phyloP scores from a whole-genome alignment of 2,113 vertebrate species.

The Cardinalis cardinalis region DNA sequence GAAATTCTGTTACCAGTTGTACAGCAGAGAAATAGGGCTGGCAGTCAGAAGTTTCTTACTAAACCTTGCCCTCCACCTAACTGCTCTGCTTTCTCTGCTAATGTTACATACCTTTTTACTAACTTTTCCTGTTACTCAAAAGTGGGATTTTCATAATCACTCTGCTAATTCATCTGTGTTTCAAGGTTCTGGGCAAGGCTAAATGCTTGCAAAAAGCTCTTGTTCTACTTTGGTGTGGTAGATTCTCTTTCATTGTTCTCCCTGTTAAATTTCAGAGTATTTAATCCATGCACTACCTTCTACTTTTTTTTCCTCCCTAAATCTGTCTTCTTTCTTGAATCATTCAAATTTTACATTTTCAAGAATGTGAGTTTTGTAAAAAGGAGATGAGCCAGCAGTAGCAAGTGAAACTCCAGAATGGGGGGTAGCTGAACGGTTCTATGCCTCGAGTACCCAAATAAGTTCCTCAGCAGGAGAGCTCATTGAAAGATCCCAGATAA shows the following conservation, averaged over 20 bases:
- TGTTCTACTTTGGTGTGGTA: neutral
- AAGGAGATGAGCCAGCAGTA: neutral
- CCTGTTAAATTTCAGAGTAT: neutral
- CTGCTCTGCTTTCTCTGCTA: neutral
- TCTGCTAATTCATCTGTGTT: neutral
- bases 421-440: neutral
- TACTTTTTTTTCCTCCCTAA: neutral
- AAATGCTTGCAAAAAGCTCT: neutral
- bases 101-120: neutral
- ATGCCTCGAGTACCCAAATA: neutral
- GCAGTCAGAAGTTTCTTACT: neutral
- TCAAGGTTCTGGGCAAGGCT: neutral
- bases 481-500: neutral
- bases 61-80: neutral
- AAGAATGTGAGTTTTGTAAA: neutral
- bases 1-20: neutral
- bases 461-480: neutral
- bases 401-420: neutral
- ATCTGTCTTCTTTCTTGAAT: neutral
- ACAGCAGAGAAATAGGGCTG: neutral
- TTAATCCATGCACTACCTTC: neutral
- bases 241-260: neutral
- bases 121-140: neutral
- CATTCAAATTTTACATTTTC: neutral
- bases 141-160: neutral